Base-by-base conservation (phyloP, 1,140 invertebrate species). In the Sinonovacula constricta region DNA sequence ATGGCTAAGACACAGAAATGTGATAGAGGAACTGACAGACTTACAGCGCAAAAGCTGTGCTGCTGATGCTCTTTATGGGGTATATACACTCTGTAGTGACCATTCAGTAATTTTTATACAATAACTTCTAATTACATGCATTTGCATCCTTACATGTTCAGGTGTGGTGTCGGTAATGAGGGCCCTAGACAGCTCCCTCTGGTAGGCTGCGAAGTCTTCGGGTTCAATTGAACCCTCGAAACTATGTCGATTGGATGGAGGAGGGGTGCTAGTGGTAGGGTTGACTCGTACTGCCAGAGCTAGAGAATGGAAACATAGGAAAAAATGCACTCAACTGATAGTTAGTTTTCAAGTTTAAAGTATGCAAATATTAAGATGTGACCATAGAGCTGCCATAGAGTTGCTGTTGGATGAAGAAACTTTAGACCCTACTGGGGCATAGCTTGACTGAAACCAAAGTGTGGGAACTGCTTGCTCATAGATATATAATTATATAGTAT, bases 141-240 rank as follows among this genome's bases (percentile, higher is more conserved):
- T n/a, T n/a, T n/a, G n/a, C n/a, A n/a, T n/a, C n/a, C 39, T 10
- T 45, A 45, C 39, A 45, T 7, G 39, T 45, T 45, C 39, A 24
- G 33, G 34, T 2, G 56, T n/a, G 24, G 57, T 53, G 3, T 70
- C 56, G 0, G 53, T 59, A 4, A 79, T 22, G 2, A 81, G 67
- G 18, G 79, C 79, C 0, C 85, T 49, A 15, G 85, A 81, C 12
- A 86, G 74, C 56, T 83, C 81, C 1, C 85, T 28, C 31, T 86
- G 85, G 22, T 83, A 69, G 18, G 85, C 85, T 3, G 85, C 85
- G 65, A 86, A 86, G 67, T 86, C 85, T 7, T 81, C 67, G 22
- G 63, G 36, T 31, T 63, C 66, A 12, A 51, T 18, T 7, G 33
- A 53, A 36, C 33, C 26, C 18, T 45, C 39, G 7, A 53, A 4